Percentiles rank a stretch among this genome's conserved stretches.
Evolutionary conservation across 2,113 vertebrate genomes (phyloP).

Genomic region (Phainopepla nitens): DNA sequence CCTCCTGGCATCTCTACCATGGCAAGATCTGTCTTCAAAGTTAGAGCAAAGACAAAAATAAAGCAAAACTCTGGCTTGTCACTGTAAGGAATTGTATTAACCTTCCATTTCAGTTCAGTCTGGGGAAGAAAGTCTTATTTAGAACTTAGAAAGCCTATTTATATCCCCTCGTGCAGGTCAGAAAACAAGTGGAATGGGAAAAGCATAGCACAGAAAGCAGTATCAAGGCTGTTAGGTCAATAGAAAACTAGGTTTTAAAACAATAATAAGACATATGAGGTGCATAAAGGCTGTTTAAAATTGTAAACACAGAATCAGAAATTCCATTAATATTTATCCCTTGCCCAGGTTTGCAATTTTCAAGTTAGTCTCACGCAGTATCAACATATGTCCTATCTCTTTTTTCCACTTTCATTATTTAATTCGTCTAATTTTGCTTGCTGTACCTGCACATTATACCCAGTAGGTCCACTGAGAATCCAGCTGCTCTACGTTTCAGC

Average conservation of each 20-base stretch:
- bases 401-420: not conserved
- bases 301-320: not conserved
- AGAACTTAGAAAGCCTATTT: not conserved
- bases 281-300: not conserved
- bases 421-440: not conserved
- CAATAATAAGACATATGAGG: not conserved
- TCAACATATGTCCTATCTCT: not conserved
- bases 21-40: not conserved
- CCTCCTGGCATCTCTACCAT: not conserved
- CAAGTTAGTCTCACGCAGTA: not conserved
- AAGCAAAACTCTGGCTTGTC: not conserved
- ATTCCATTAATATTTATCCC: not conserved
- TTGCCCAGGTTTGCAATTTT: not conserved
- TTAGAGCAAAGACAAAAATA: not conserved
- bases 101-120: not conserved
- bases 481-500: constrained; percentile 9
- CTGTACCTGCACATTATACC: not conserved
- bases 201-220: not conserved
- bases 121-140: not conserved
- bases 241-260: not conserved
- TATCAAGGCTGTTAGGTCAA: not conserved
- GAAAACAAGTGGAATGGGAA: not conserved
- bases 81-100: not conserved
- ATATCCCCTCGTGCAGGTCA: not conserved
- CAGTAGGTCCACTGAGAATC: not conserved